These are phyloP conservation scores for Aptenodytes patagonicus DNA, from an alignment of 2,113 vertebrate species.

Conservation along the genomic window DNA sequence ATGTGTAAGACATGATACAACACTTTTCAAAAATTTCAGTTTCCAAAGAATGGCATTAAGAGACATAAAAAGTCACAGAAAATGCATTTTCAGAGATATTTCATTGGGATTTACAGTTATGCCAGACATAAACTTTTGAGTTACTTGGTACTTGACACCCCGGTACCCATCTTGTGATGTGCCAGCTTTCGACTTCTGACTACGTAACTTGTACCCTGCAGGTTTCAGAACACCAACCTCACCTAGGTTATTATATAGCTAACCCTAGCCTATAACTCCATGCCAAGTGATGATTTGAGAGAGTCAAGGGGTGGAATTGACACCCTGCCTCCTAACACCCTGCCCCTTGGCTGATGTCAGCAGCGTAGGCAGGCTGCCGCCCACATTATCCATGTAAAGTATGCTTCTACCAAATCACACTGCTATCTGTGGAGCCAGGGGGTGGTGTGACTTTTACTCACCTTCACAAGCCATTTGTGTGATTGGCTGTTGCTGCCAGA, in stretches of 20 bases:
- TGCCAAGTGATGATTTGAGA: not conserved
- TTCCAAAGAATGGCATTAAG: not conserved
- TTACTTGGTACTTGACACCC: not conserved
- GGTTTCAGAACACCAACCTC: not conserved
- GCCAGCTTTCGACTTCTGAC: not conserved
- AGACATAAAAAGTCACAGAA: not conserved
- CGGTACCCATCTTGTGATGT: not conserved
- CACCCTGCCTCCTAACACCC: not conserved
- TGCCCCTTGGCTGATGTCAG: rapidly evolving
- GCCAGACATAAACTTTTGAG: not conserved
- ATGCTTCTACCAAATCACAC: not conserved
- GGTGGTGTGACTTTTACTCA: not conserved
- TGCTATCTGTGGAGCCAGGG: not conserved
- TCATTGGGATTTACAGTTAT: not conserved
- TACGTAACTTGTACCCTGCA: not conserved
- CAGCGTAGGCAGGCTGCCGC: rapidly evolving
- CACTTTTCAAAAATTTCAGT: not conserved
- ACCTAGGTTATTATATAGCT: not conserved
- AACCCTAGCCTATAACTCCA: not conserved
- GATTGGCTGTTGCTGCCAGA: not conserved
- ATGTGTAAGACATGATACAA: not conserved
- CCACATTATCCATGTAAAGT: not conserved
- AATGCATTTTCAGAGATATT: not conserved
- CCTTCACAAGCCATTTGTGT: rapidly evolving
- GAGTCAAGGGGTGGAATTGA: not conserved